Conservation (phyloP, 2,113 vertebrate species). For the Pelodiscus sinensis region DNA sequence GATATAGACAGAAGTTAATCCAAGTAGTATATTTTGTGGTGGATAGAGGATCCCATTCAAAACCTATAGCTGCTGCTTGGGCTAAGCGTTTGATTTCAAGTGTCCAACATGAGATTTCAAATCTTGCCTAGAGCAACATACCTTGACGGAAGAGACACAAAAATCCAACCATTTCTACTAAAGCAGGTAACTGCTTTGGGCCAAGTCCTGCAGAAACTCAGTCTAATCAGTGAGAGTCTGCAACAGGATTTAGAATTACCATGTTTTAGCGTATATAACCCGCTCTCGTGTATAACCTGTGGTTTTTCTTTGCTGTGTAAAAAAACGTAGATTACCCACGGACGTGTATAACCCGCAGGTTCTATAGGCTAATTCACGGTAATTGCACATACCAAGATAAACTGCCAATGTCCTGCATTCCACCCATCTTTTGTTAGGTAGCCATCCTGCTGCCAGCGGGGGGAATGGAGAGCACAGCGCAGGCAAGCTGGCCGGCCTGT, state of each 20-base stretch:
- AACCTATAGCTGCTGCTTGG: neutral
- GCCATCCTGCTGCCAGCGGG: too few relatives aligned
- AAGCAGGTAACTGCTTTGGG: conserved; percentile 9
- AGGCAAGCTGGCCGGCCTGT: too few relatives aligned
- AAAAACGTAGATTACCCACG: too few relatives aligned
- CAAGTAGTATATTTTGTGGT: neutral
- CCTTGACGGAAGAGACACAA: neutral
- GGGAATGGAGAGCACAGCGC: too few relatives aligned
- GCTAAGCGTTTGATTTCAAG: neutral
- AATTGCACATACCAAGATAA: too few relatives aligned
- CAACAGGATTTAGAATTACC: fast-evolving
- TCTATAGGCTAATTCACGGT: too few relatives aligned
- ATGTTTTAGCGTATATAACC: too few relatives aligned
- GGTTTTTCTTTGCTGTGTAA: too few relatives aligned
- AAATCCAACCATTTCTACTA: neutral
- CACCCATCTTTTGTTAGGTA: too few relatives aligned
- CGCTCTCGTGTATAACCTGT: too few relatives aligned
- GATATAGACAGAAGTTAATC: neutral
- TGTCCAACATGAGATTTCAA: neutral
- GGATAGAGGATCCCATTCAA: neutral
- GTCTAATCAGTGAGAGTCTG: neutral
- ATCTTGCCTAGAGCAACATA: neutral
- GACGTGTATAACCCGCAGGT: too few relatives aligned
- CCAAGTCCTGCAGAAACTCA: neutral
- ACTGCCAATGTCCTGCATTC: too few relatives aligned